These are phyloP conservation scores for Harpagoxenus sublaevis DNA, from an alignment of 2,888 invertebrate genomes.

Conservation along the genomic window DNA sequence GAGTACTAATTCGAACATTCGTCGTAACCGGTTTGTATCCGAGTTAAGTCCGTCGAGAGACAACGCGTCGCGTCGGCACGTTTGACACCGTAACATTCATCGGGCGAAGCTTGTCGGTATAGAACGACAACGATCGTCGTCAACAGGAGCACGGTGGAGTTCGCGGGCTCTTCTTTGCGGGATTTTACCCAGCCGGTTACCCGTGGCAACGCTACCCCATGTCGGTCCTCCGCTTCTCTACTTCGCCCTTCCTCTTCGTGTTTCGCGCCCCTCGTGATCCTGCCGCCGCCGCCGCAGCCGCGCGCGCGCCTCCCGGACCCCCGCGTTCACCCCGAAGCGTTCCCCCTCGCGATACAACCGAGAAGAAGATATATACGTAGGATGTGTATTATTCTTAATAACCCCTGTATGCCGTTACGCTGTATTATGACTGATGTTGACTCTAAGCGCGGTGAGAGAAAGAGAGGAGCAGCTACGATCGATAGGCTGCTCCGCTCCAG, in stretches of 20 bases:
- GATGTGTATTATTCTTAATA: slow-evolving; percentile 86
- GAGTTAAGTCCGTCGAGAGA: neutral
- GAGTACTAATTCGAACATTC: neutral
- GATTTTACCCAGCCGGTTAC: slow-evolving; percentile 86
- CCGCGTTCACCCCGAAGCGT: slow-evolving; percentile 64
- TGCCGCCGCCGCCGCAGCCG: slow-evolving; percentile 26
- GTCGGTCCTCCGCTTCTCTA: slow-evolving; percentile 58
- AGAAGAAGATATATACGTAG: slow-evolving; percentile 79
- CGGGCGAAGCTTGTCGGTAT: neutral
- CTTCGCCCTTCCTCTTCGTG: slow-evolving; percentile 59
- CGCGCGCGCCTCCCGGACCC: slow-evolving; percentile 40
- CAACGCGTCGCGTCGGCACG: neutral
- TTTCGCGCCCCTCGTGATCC: slow-evolving; percentile 57
- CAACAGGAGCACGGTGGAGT: slow-evolving; percentile 27
- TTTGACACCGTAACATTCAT: slow-evolving; percentile 4
- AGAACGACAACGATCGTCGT: slow-evolving; percentile 52
- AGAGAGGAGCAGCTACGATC: slow-evolving; percentile 72
- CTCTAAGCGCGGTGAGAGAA: slow-evolving; percentile 80
- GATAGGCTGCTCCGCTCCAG: slow-evolving; percentile 74
- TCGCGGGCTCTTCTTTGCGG: slow-evolving; percentile 84
- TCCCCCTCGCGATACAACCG: slow-evolving; percentile 58
- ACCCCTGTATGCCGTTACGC: slow-evolving; percentile 83
- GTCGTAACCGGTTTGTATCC: neutral
- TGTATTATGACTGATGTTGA: slow-evolving; percentile 86
- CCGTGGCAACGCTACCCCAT: slow-evolving; percentile 82